phyloP scores from a whole-genome alignment of 2,113 vertebrate genomes.

The Peucedramus taeniatus region DNA sequence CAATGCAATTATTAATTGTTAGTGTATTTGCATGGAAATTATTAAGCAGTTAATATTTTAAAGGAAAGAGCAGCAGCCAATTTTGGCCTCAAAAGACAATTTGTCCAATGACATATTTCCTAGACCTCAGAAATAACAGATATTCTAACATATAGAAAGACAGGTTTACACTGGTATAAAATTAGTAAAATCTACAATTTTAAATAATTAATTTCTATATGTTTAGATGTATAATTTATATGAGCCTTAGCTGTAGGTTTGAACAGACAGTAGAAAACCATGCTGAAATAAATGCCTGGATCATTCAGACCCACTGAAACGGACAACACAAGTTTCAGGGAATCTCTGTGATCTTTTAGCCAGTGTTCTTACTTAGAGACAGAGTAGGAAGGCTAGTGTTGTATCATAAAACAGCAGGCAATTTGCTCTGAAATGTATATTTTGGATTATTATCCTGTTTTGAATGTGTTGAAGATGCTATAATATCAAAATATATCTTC shows the following conservation, averaged over 20 bases:
- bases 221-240: background rate
- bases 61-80: background rate
- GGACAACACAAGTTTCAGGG: background rate
- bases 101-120: background rate
- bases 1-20: slow-evolving; percentile 22
- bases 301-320: background rate
- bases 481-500: background rate
- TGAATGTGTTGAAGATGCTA: background rate
- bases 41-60: slow-evolving; percentile 13
- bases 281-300: background rate
- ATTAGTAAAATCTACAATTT: background rate
- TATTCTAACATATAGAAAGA: background rate
- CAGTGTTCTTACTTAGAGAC: background rate
- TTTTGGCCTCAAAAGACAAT: background rate
- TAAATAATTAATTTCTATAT: background rate
- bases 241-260: background rate
- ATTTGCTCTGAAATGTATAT: background rate
- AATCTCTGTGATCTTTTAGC: background rate
- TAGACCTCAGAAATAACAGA: background rate
- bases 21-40: background rate
- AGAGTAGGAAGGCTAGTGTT: background rate
- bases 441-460: background rate
- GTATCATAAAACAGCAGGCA: background rate
- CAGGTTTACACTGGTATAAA: background rate
- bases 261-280: background rate